Base-by-base conservation (phyloP, 2,888 invertebrate genomes). In the Gryllus longicercus region DNA sequence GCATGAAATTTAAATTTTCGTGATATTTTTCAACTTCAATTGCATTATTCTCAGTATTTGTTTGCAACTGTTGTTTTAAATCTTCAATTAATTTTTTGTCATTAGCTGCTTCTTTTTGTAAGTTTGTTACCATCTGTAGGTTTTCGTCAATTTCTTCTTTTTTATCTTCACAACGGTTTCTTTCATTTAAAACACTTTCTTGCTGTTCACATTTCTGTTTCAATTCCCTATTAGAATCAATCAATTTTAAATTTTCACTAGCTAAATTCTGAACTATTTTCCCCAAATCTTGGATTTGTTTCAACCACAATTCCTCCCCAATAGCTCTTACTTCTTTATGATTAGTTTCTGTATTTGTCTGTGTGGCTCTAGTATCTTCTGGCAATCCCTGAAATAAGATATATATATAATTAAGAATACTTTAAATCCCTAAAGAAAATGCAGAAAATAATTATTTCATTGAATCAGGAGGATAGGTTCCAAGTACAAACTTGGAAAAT, bases 201-300 rank as follows among this genome's bases (percentile, higher is more conserved):
- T 18, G 63, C n/a, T 63, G 16, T n/a, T 63, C 63, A 63, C 16
- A 63, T n/a, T n/a, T 14, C n/a, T 63, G 63, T 63, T 63, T 63
- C 63, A 14, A 63, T 63, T 63, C n/a, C 16, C n/a, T 63, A 63
- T 63, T 63, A 18, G n/a, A 63, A 63, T 63, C 63, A 14, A 63
- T n/a, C n/a, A 63, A 63, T 63, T 63, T 63, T 63, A 63, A 14
- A 63, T 63, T 63, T 63, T 63, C 63, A 63, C 63, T 63, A 14
- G 63, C 63, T 63, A 63, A 63, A 63, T 63, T 63, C n/a, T 63
- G 63, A 63, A 63, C 63, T n/a, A 63, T n/a, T 63, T 63, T 63
- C 63, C 63, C 63, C 63, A 63, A 63, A n/a, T 63, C 63, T n/a
- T 63, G 63, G 8, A 63, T 63, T 63, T 63, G 63, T 63, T 63